Base-by-base conservation (phyloP, 2,888 invertebrate genomes). In the Tanytarsus gracilentus region DNA sequence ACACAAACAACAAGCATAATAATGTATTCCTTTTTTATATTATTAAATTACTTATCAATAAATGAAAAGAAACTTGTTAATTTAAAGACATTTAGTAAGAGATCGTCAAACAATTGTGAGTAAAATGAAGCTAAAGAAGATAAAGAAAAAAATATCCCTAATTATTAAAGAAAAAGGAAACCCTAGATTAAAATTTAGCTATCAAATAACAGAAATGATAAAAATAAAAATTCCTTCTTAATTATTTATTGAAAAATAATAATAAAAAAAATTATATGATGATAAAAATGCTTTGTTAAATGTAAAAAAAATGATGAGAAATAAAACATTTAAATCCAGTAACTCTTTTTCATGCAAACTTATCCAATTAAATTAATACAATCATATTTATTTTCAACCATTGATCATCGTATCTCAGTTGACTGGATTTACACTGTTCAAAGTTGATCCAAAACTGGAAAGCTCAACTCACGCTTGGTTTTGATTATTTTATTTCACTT, bases 251-350 rank as follows among this genome's bases (percentile, higher is more conserved):
- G 44, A 48, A 58, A 56, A 56, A 27, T 56, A 39, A 56, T 48
- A 27, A 29, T 27, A 27, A 26, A 48, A 58, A 29, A 39, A 58
- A 58, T 58, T 58, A 58, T 58, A 40, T 48, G 30, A 53, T n/a
- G n/a, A n/a, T n/a, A n/a, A n/a, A 60, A 61, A 61, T 55, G 61
- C 61, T 61, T 61, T 61, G 61, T 61, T 61, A 61, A 61, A 61
- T 61, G 61, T 61, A 61, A 60, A 49, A n/a, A 48, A 58, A 58
- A 26, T 40, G 25, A 44, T 33, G 33, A 44, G 18, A 48, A 58
- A 58, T 48, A 40, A 48, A 21, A 58, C 25, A 40, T 48, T 48
- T 40, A 48, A 58, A 58, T 58, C 29, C 58, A 58, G 29, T 21
- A 27, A 8, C n/a, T n/a, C n/a, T n/a, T n/a, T n/a, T n/a, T n/a